A percentile compares a stretch with the other conserved stretches of the same genome.
Evolutionary conservation across 2,113 vertebrate species (phyloP).

Genomic region (Poeciliopsis retropinna): DNA sequence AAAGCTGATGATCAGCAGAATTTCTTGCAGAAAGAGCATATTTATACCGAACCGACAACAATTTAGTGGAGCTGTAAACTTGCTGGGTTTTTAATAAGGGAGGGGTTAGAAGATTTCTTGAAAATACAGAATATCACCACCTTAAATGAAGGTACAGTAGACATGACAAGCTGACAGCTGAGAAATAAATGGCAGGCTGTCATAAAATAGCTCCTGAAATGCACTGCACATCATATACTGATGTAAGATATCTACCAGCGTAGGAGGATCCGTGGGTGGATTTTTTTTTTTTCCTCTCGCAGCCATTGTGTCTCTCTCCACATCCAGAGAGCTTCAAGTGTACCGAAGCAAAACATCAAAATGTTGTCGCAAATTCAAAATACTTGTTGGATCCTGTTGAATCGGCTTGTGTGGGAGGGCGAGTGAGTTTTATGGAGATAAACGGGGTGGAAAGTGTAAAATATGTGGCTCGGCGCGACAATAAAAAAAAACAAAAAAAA

Average conservation of each 20-base stretch:
- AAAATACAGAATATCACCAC: slow-evolving; percentile 34
- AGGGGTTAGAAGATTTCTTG: neutral
- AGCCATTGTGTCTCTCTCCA: slow-evolving; percentile 56
- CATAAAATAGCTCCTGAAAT: slow-evolving; percentile 59
- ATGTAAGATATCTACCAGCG: slow-evolving; percentile 56
- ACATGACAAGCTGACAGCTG: slow-evolving; percentile 30
- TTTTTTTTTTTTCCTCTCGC: slow-evolving; percentile 39
- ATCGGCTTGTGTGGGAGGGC: slow-evolving; percentile 54
- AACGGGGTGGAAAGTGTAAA: slow-evolving; percentile 52
- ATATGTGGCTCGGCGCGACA: slow-evolving; percentile 31
- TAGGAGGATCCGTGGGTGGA: slow-evolving; percentile 58
- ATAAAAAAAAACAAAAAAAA: slow-evolving; percentile 44
- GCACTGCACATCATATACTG: slow-evolving; percentile 48
- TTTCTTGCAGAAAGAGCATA: slow-evolving; percentile 5
- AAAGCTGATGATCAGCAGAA: slow-evolving; percentile 7
- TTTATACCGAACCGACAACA: slow-evolving; percentile 5
- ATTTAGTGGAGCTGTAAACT: slow-evolving; percentile 15
- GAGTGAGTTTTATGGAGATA: slow-evolving; percentile 56
- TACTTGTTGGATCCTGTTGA: slow-evolving; percentile 40
- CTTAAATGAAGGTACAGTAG: slow-evolving; percentile 30
- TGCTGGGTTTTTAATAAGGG: slow-evolving; percentile 18
- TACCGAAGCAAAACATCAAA: slow-evolving; percentile 58
- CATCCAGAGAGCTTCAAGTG: slow-evolving; percentile 53
- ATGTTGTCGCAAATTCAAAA: slow-evolving; percentile 59
- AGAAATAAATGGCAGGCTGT: slow-evolving; percentile 45